Conservation (phyloP, 2,113 vertebrate genomes). For the Gallinago paraguaiae region DNA sequence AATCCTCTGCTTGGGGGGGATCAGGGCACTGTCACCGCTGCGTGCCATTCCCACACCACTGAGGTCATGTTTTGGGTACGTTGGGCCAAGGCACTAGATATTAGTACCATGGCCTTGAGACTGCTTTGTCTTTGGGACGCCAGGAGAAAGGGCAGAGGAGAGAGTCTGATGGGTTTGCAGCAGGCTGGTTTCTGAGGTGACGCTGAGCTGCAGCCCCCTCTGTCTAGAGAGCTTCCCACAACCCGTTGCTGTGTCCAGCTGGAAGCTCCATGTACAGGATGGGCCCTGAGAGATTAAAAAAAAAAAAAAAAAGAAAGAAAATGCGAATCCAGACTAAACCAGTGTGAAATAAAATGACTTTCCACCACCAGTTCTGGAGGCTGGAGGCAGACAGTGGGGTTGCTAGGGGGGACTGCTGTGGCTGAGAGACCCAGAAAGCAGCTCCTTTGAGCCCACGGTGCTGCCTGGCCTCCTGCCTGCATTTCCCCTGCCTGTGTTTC, state of each 20-base stretch:
- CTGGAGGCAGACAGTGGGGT: background rate
- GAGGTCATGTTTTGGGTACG: accelerated
- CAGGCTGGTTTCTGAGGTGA: background rate
- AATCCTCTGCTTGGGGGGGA: background rate
- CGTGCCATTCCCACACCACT: background rate
- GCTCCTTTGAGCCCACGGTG: background rate
- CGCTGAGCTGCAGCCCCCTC: background rate
- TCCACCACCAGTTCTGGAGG: background rate
- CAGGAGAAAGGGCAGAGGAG: background rate
- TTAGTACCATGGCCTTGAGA: background rate
- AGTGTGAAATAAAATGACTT: background rate
- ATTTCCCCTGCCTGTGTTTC: background rate
- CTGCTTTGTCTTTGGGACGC: background rate
- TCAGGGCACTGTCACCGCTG: accelerated
- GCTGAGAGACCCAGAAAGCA: background rate
- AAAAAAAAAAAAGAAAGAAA: background rate
- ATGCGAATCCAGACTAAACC: background rate
- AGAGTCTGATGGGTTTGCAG: background rate
- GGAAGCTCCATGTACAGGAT: background rate
- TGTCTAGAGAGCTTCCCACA: background rate
- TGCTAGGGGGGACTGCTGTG: background rate
- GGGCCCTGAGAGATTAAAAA: background rate
- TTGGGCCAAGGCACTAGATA: background rate
- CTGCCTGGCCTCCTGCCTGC: background rate
- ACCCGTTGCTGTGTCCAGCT: background rate